Base-by-base conservation (phyloP, 2,113 vertebrate genomes). In the Sitta europaea region DNA sequence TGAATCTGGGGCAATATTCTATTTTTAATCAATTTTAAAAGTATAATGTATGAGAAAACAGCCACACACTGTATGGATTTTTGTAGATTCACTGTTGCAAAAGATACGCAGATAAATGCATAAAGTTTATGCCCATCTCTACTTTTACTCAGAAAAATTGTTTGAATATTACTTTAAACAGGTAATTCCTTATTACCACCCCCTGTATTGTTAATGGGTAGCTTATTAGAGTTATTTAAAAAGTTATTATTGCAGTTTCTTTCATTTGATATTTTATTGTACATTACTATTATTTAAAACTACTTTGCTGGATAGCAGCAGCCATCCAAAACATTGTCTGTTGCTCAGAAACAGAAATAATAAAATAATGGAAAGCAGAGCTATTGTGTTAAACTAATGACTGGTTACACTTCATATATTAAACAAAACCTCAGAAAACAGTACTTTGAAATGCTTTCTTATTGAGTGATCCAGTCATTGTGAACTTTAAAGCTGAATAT, bases 151-250 rank as follows among this genome's bases (percentile, higher is more conserved):
- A 81, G 29, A 55, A 85, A 88, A 95, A 79, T 29, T 29, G 5
- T 51, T 92, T 92, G 47, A 81, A 81, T 77, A 57, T 71, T 88
- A 54, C 82, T 93, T 96, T 94, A 83, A 94, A 83, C 85, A 95
- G 90, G 66, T 90, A 86, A 96, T 92, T 94, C 74, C 36, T 86
- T 20, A 28, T 79, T 92, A 45, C 74, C 80, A 68, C 55, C 33
- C 19, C 68, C 77, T 10, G 4, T 21, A 68, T 73, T 96, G 91
- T 94, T 97, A 97, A 97, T 94, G 92, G 91, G 57, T 70, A 42
- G 62, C 84, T 96, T 91, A 93, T 97, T 93, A 93, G 95, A 92
- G 54, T 86, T 82, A 75, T 96, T 96, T 88, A 33, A 88, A 88
- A 97, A 90, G 76, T 82, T 92, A 70, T 90, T 86, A 80, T 89